Evolutionary conservation across 2,888 invertebrate genomes (phyloP).

Genomic region (Amaurobius ferox): DNA sequence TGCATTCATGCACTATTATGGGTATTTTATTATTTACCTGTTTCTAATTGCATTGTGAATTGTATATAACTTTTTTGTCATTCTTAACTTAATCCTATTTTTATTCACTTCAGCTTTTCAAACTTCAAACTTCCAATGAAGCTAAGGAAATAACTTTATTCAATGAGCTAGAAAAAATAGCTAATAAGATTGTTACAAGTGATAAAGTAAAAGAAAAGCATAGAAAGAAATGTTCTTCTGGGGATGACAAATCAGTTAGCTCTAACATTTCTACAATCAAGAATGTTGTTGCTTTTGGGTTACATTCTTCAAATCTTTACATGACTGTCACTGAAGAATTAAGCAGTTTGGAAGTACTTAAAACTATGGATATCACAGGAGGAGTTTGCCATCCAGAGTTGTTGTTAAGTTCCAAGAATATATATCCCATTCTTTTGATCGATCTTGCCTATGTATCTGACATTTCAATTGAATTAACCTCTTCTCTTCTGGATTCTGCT

Average conservation of each 20-base stretch:
- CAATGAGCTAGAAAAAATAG: constrained; percentile 36
- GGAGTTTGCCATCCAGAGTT: constrained; percentile 35
- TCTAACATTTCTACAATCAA: constrained; percentile 40
- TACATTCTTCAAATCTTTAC: constrained; percentile 40
- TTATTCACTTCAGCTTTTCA: constrained; percentile 48
- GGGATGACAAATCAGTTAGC: constrained; percentile 18
- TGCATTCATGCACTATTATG: no score
- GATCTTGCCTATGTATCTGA: constrained; percentile 50
- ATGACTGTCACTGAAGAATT: constrained; percentile 39
- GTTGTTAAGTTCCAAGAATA: constrained; percentile 46
- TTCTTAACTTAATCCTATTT: no score
- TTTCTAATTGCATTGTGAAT: no score
- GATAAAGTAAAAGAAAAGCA: constrained; percentile 46
- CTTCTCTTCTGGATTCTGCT: constrained; percentile 51
- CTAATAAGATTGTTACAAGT: constrained; percentile 31
- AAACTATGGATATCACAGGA: constrained; percentile 43
- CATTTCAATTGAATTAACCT: constrained; percentile 39
- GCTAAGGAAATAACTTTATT: constrained; percentile 54
- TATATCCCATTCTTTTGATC: constrained; percentile 55
- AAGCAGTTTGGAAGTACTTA: constrained; percentile 41
- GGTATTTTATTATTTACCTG: no score
- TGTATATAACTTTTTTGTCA: no score
- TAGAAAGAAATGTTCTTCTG: neutral
- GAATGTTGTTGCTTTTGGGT: constrained; percentile 43
- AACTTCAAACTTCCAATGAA: constrained; percentile 47